A percentile compares a stretch with the other conserved stretches of the same genome.
phyloP scores from a whole-genome alignment of 2,797 vertebrate species.

The Coracias cyanogaster region DNA sequence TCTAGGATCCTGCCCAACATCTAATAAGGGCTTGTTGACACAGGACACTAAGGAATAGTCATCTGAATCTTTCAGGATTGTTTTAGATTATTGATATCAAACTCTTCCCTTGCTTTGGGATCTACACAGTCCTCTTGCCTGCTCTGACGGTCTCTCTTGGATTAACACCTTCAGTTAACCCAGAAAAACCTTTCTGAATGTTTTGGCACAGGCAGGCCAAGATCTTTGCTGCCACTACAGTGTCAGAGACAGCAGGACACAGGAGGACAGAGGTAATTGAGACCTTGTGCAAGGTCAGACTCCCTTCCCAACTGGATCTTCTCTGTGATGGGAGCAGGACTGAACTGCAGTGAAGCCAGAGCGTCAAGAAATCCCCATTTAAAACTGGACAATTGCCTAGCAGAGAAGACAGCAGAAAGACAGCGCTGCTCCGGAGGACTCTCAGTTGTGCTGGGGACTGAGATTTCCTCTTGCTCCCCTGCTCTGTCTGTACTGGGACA shows the following conservation, averaged over 20 bases:
- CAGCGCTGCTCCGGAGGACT: background rate
- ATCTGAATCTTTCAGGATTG: background rate
- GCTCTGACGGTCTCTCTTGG: background rate
- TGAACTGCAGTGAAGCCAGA: background rate
- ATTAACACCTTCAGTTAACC: background rate
- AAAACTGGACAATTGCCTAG: background rate
- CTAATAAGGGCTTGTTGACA: background rate
- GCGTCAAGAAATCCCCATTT: background rate
- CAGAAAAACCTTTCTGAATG: background rate
- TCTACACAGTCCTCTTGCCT: background rate
- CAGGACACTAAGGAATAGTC: background rate
- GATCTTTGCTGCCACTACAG: background rate
- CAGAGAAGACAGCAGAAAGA: background rate
- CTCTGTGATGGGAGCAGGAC: background rate
- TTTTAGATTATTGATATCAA: background rate
- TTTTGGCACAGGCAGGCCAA: background rate
- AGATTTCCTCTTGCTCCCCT: background rate
- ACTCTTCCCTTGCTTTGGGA: background rate
- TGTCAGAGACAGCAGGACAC: background rate
- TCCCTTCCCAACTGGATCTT: rapidly evolving
- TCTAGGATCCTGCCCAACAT: background rate
- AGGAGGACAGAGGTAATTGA: rapidly evolving
- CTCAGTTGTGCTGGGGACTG: background rate
- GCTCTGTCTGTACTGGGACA: background rate
- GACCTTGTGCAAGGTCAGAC: background rate